Evolutionary conservation across 2,797 vertebrate genomes (phyloP).

Genomic region (Petrocephalus sullivani): DNA sequence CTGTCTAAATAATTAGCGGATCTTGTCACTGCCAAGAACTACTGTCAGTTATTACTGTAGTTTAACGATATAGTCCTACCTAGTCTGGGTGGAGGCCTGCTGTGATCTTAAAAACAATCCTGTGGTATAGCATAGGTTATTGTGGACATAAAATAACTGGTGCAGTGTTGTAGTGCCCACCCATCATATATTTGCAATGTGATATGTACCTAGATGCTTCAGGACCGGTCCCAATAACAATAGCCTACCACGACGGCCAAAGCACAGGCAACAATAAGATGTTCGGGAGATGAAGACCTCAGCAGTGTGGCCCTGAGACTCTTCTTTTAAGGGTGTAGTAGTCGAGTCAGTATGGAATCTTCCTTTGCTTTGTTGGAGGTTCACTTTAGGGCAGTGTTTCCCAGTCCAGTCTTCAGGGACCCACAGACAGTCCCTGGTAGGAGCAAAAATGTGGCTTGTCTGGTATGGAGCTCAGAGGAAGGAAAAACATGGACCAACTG

Average conservation of each 20-base stretch:
- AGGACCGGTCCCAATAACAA: neutral
- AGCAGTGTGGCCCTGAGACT: neutral
- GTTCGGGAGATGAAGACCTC: neutral
- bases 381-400: neutral
- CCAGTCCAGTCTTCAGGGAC: neutral
- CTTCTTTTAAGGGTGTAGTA: neutral
- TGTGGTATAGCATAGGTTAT: neutral
- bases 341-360: neutral
- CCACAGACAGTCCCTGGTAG: neutral
- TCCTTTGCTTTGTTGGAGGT: neutral
- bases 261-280: constrained; percentile 11
- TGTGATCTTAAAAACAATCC: constrained; percentile 9
- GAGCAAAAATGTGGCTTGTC: neutral
- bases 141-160: neutral
- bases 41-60: constrained; percentile 4
- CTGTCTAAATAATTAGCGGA: neutral
- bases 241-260: neutral
- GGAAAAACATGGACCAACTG: neutral
- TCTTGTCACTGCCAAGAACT: constrained; percentile 9
- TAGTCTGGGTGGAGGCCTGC: neutral
- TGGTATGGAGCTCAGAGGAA: neutral
- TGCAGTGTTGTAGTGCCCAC: neutral
- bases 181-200: neutral
- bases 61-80: constrained; percentile 7
- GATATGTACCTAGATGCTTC: neutral